Conservation (phyloP, 2,888 invertebrate species). For the Noctuana brunneofusca region DNA sequence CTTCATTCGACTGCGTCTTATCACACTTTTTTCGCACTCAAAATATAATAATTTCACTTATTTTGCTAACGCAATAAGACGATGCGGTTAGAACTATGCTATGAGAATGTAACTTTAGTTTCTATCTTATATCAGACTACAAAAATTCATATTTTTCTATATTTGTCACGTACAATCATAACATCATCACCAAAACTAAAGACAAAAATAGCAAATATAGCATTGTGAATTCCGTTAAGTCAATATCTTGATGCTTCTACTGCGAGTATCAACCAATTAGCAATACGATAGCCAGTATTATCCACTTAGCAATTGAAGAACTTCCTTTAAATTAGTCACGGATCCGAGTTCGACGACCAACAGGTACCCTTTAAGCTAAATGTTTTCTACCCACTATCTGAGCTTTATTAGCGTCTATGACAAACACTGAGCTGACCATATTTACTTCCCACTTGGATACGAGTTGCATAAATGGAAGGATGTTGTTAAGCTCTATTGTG, state of each 20-base stretch:
- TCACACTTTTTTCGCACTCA: neutral
- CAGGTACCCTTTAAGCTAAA: constrained; percentile 13
- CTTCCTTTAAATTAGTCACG: constrained; percentile 23
- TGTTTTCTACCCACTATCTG: constrained; percentile 11
- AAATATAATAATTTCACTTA: constrained; percentile 13
- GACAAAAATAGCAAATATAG: constrained; percentile 10
- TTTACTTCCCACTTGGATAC: constrained; percentile 10
- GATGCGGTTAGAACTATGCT: constrained; percentile 25
- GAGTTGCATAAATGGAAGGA: constrained; percentile 3
- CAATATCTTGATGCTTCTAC: constrained; percentile 5
- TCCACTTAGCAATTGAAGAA: constrained; percentile 22
- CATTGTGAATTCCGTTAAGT: neutral
- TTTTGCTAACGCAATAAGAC: constrained; percentile 15
- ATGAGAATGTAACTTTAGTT: constrained; percentile 16
- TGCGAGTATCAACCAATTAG: constrained; percentile 16
- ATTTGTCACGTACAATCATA: constrained; percentile 5
- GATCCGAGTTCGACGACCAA: constrained; percentile 21
- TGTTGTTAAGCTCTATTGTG: neutral
- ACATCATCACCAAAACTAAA: neutral
- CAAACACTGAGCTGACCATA: constrained; percentile 2
- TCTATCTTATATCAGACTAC: constrained; percentile 9
- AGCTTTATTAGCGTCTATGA: constrained; percentile 14
- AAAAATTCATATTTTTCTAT: constrained; percentile 4
- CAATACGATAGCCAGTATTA: constrained; percentile 20
- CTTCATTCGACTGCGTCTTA: neutral